Evolutionary conservation across 1,140 invertebrate species (phyloP), one percentile per base, ranked within the genome.

Genomic region (Eumeta japonica): DNA sequence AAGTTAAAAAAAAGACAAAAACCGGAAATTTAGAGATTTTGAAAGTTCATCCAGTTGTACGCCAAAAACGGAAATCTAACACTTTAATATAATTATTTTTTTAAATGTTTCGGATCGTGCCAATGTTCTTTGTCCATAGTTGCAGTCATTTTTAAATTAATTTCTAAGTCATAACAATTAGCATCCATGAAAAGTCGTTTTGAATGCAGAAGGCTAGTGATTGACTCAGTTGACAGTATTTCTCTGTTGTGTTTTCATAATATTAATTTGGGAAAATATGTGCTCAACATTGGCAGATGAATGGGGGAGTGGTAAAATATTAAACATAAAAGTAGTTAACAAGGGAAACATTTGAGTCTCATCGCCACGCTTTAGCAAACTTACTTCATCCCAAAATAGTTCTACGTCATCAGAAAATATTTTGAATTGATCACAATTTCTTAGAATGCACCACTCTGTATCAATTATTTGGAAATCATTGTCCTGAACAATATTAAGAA

Each of bases 401-500:
- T 14, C 17, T n/a, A 5, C 29, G 15, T 30, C 17, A 39, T 38
- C 17, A 31, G 17, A 10, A 16, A 31, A 10, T 31, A 19, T 31
- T 39, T 39, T 39, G 15, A 15, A n/a, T n/a, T n/a, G n/a, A n/a
- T 39, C 16, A 39, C 17, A 31, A 19, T 31, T 39, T 31, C 28
- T 39, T 31, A 31, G 7, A 30, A 39, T 18, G 28, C 37, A 30
- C 29, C 37, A 39, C 17, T 39, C 19, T 41, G 39, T 41, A 41
- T 41, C 39, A 41, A 35, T 41, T 35, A 28, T 12, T 14, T 41
- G 39, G 24, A 35, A 41, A 35, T 35, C 32, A 17, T 35, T 41
- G 20, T 14, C 14, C 10, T 41, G 32, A 35, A 41, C 39, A 35
- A 41, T n/a, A n/a, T n/a, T n/a, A n/a, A n/a, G n/a, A n/a, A n/a